These are phyloP conservation scores for Eclectus roratus DNA, from an alignment of 2,113 vertebrate species.

Conservation along the genomic window DNA sequence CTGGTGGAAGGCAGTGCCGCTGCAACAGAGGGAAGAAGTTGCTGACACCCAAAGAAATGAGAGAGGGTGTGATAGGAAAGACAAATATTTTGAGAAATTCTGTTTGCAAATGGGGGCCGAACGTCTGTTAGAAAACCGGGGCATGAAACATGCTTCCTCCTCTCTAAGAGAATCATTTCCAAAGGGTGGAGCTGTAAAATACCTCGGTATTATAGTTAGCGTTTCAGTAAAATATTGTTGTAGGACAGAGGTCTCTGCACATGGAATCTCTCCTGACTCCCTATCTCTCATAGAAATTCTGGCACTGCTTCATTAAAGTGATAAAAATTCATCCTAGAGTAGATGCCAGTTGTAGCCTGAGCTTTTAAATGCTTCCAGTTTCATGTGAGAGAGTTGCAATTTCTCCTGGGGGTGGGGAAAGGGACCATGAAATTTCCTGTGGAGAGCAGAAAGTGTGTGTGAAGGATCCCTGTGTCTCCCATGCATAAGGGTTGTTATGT, in stretches of 20 bases:
- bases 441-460: not conserved
- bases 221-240: constrained; percentile 57
- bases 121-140: not conserved
- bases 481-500: not conserved
- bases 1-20: not conserved
- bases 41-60: constrained; percentile 36
- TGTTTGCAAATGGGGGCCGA: constrained; percentile 18
- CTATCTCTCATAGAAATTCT: not conserved
- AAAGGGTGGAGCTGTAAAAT: constrained; percentile 58
- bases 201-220: not conserved
- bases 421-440: not conserved
- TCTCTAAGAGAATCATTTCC: constrained; percentile 31
- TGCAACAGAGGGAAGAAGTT: constrained; percentile 22
- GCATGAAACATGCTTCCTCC: not conserved
- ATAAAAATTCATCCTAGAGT: not conserved
- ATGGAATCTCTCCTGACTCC: not conserved
- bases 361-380: not conserved
- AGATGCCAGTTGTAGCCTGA: not conserved
- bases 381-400: not conserved
- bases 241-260: constrained; percentile 15
- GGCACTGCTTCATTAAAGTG: not conserved
- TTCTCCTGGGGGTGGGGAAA: not conserved
- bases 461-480: not conserved
- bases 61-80: constrained; percentile 59
- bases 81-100: constrained; percentile 58